Conservation (phyloP, 1,140 invertebrate species). For the Drosophila pandora region DNA sequence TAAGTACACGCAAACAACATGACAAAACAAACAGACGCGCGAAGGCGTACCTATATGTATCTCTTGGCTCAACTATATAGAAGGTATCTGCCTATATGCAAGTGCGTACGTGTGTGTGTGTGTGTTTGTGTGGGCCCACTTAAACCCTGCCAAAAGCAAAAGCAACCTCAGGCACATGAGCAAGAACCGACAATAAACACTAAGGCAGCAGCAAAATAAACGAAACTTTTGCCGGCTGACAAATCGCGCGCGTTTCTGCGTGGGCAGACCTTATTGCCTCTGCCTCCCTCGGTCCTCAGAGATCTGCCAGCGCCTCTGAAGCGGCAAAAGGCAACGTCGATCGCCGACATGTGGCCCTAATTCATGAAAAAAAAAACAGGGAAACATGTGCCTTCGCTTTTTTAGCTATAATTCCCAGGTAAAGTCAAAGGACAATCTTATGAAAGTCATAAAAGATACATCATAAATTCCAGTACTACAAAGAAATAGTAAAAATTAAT, state of each 20-base stretch:
- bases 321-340: conserved; percentile 26
- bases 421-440: conserved; percentile 6
- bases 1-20: conserved; percentile 73
- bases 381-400: conserved; percentile 36
- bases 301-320: conserved; percentile 7
- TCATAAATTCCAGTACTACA: neutral
- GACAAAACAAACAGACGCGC: conserved; percentile 56
- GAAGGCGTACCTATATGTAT: conserved; percentile 44
- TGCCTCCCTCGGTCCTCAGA: conserved; percentile 12
- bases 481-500: neutral
- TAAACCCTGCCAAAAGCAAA: conserved; percentile 76
- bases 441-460: neutral
- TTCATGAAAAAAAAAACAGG: conserved; percentile 49
- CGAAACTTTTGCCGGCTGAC: conserved; percentile 51
- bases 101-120: conserved; percentile 9
- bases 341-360: conserved; percentile 56
- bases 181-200: conserved; percentile 68
- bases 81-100: conserved; percentile 6
- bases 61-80: conserved; percentile 3
- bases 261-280: conserved; percentile 37
- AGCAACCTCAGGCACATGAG: conserved; percentile 66
- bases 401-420: conserved; percentile 27
- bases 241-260: conserved; percentile 54
- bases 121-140: conserved; percentile 67
- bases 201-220: conserved; percentile 46